phyloP scores from a whole-genome alignment of 1,140 invertebrate genomes.

The Trichonephila inaurata region DNA sequence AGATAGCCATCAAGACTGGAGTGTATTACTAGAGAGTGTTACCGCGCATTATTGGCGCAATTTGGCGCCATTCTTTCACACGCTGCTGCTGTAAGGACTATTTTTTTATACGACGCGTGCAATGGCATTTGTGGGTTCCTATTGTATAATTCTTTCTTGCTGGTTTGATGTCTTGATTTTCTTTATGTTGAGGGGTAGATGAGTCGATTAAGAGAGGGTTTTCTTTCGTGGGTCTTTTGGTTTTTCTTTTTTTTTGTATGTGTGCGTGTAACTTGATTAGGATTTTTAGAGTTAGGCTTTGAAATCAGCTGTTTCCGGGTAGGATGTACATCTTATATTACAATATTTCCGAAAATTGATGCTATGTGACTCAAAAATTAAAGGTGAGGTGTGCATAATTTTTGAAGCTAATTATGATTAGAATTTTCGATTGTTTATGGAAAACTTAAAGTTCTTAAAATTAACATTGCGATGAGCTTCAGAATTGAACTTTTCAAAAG shows the following conservation, averaged over 20 bases:
- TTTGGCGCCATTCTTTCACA: constrained; percentile 67
- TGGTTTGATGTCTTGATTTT: constrained; percentile 65
- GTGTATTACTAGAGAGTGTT: not conserved
- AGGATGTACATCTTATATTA: too few relatives aligned
- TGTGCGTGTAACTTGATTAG: constrained; percentile 24
- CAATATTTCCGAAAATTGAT: too few relatives aligned
- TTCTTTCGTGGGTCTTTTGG: not conserved
- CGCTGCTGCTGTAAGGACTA: not conserved
- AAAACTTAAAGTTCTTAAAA: too few relatives aligned
- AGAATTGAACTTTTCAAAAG: too few relatives aligned
- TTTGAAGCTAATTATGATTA: too few relatives aligned
- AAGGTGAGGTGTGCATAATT: too few relatives aligned
- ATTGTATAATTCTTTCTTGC: not conserved
- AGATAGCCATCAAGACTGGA: constrained; percentile 50
- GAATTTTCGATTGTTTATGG: too few relatives aligned
- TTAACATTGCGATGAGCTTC: too few relatives aligned
- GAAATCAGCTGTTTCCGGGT: constrained; percentile 62
- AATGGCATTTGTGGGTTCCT: constrained; percentile 11
- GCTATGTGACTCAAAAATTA: too few relatives aligned
- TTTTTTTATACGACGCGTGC: constrained; percentile 2
- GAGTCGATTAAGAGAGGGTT: constrained; percentile 57
- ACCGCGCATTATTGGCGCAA: constrained; percentile 48
- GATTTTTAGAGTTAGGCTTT: constrained; percentile 8
- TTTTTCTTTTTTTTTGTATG: constrained; percentile 11
- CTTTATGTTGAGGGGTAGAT: constrained; percentile 33